Evolutionary conservation across 2,888 invertebrate genomes (phyloP), one percentile per base, ranked within the genome.

Genomic region (Brachynemurus nebulosus): DNA sequence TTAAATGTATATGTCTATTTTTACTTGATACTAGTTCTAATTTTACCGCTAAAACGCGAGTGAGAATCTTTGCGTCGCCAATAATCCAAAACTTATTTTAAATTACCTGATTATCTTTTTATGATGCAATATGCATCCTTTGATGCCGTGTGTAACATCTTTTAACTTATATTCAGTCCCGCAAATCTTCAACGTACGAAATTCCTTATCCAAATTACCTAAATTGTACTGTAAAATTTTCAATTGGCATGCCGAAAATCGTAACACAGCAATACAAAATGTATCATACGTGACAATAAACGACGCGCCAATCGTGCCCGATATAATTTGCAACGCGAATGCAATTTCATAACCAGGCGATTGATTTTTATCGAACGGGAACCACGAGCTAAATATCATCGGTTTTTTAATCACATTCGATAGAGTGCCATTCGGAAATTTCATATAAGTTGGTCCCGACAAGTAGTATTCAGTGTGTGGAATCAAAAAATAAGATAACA

Each of bases 321-420:
- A 38, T 16, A 37, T 37, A 6, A 47, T 21, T 42, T 47, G 47
- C 3, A 34, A 45, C 1, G 19, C 14, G 37, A 49, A 52, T 34
- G 46, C 48, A n/a, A 44, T 34, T 18, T 48, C 8, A 33, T 46
- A 49, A 25, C 50, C 40, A 2, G 39, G 42, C 7, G 39, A 39
- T 4, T 42, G 33, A 23, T 48, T 46, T 33, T 49, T 49, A 33
- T 51, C 50, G 30, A 51, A 51, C 20, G 52, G 52, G 44, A 52
- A 46, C 52, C 52, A 52, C 1, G 47, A 47, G 21, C 47, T 47
- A 16, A 47, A 47, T 1, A 47, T 37, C 17, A 47, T 17, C 12
- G 47, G 42, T 36, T 19, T 34, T 30, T 45, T 45, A 7, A 35
- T 42, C 17, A 19, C 12, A 25, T 45, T 44, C n/a, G 45, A 40